phyloP scores from a whole-genome alignment of 2,113 vertebrate genomes.

The Cololabis saira region DNA sequence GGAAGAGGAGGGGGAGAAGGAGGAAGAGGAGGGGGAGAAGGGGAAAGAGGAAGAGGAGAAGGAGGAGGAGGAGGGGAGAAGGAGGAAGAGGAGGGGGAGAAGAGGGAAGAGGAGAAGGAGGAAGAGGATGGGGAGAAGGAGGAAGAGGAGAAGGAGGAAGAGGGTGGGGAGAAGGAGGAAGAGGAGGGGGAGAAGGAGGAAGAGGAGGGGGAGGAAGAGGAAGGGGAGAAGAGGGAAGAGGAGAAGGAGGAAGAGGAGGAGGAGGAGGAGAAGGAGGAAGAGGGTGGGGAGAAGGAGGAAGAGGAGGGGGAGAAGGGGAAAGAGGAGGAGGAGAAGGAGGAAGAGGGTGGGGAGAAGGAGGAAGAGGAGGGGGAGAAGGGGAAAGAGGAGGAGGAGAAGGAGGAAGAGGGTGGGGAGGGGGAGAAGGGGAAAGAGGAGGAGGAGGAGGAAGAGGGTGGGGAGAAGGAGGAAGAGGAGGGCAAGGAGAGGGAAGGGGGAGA shows the following conservation, averaged over 20 bases:
- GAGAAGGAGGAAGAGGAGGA: background rate
- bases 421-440: conserved; percentile 19
- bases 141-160: conserved; percentile 7
- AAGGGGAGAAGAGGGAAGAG: conserved; percentile 29
- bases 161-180: conserved; percentile 32
- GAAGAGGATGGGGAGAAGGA: background rate
- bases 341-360: conserved; percentile 27
- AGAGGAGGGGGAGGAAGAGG: background rate
- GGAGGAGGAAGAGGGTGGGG: conserved; percentile 13
- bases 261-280: conserved; percentile 13
- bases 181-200: background rate
- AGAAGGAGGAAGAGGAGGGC: conserved; percentile 2
- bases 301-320: conserved; percentile 6
- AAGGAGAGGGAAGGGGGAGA: no score
- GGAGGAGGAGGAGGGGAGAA: background rate
- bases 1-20: background rate
- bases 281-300: conserved; percentile 40
- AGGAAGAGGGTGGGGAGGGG: conserved; percentile 36
- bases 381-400: conserved; percentile 28
- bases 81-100: background rate
- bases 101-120: conserved; percentile 10
- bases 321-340: no score
- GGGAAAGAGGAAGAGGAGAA: no score
- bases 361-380: conserved; percentile 29
- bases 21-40: no score